Conservation (phyloP, 2,888 invertebrate species). For the Meloe dianella region DNA sequence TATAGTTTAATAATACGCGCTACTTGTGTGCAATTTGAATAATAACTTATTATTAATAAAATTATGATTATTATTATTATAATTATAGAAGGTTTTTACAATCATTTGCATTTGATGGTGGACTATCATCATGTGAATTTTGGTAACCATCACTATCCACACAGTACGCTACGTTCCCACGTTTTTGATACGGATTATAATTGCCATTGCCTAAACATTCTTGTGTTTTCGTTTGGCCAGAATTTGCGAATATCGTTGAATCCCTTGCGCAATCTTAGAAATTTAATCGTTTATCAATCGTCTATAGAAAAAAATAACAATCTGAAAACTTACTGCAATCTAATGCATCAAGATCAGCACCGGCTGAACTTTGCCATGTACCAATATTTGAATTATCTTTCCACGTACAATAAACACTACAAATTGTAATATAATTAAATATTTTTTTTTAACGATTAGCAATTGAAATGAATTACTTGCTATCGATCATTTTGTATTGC, state of each 20-base stretch:
- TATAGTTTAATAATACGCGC: slow-evolving; percentile 15
- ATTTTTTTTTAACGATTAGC: not conserved
- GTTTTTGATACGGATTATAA: slow-evolving; percentile 64
- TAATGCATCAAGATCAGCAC: slow-evolving; percentile 54
- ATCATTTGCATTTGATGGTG: not conserved
- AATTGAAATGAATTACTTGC: slow-evolving; percentile 62
- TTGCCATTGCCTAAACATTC: slow-evolving; percentile 65
- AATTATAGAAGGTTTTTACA: slow-evolving; percentile 3
- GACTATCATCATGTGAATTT: slow-evolving; percentile 40
- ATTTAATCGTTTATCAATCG: slow-evolving; percentile 10
- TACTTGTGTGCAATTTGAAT: slow-evolving; percentile 27
- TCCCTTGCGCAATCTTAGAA: slow-evolving; percentile 70
- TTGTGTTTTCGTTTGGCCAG: slow-evolving; percentile 61
- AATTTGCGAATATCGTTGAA: slow-evolving; percentile 61
- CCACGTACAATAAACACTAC: slow-evolving; percentile 68
- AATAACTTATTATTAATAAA: not conserved
- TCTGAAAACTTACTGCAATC: slow-evolving; percentile 67
- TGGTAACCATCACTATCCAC: slow-evolving; percentile 68
- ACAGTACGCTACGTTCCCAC: slow-evolving; percentile 63
- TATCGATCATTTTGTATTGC: slow-evolving; percentile 62
- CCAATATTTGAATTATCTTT: slow-evolving; percentile 65
- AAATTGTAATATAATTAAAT: slow-evolving; percentile 26
- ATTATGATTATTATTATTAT: slow-evolving; percentile 14
- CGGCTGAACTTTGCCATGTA: slow-evolving; percentile 61
- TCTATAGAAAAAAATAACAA: not conserved